Evolutionary conservation across 1,140 invertebrate species (phyloP).

Genomic region (Trichonephila clavipes): DNA sequence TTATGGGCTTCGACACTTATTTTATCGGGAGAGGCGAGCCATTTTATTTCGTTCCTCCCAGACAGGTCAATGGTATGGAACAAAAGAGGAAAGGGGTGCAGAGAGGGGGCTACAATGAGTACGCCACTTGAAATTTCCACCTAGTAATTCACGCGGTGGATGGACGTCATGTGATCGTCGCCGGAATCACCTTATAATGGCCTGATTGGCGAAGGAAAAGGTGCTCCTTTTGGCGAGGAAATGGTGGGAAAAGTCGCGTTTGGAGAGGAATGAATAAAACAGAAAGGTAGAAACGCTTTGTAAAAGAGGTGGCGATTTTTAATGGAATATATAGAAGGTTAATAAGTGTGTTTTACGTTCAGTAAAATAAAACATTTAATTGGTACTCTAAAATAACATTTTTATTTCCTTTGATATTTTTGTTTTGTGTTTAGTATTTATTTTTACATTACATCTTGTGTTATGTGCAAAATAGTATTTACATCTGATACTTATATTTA

Average conservation of each 20-base stretch:
- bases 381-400: too few relatives aligned
- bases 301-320: too few relatives aligned
- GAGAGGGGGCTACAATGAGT: conserved; percentile 42
- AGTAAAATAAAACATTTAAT: too few relatives aligned
- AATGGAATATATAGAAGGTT: too few relatives aligned
- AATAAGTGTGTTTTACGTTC: too few relatives aligned
- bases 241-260: not conserved
- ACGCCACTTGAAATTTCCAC: conserved; percentile 55
- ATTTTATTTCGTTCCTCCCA: conserved; percentile 64
- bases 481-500: too few relatives aligned
- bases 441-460: too few relatives aligned
- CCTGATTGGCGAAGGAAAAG: conserved; percentile 46
- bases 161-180: not conserved
- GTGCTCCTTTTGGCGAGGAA: conserved; percentile 31
- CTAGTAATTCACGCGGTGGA: conserved; percentile 61
- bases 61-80: conserved; percentile 73
- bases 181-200: conserved; percentile 63
- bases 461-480: too few relatives aligned
- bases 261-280: not conserved
- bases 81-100: conserved; percentile 25
- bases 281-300: too few relatives aligned
- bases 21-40: conserved; percentile 62
- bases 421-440: too few relatives aligned
- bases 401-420: too few relatives aligned
- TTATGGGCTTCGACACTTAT: conserved; percentile 73